phyloP scores from a whole-genome alignment of 2,113 vertebrate genomes.

The Bagarius yarrelli region DNA sequence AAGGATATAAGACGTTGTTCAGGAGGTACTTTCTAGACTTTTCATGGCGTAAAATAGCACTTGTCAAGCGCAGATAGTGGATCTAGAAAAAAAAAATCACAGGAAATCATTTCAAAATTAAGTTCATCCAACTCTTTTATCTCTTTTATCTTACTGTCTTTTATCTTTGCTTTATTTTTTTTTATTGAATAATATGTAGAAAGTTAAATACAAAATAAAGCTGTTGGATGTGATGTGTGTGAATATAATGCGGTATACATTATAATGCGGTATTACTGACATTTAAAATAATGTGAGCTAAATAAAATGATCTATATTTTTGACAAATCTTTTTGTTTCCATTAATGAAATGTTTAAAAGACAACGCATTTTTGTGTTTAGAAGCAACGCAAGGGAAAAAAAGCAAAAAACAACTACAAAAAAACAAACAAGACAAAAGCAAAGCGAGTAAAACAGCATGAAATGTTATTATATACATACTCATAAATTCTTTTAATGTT shows the following conservation, averaged over 20 bases:
- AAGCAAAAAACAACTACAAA: not conserved
- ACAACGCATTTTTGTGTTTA: not conserved
- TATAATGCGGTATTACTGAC: not conserved
- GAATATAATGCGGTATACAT: no score
- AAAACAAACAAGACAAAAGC: not conserved
- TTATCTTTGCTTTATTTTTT: no score
- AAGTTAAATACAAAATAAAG: not conserved
- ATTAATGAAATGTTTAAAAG: not conserved
- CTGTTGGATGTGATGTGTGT: no score
- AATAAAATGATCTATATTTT: no score
- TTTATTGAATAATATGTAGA: not conserved
- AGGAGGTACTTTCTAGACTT: conserved; percentile 95
- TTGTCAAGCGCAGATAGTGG: conserved; percentile 90
- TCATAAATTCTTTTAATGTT: not conserved
- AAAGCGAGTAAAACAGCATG: not conserved
- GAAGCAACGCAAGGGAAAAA: not conserved
- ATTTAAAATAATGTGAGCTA: no score
- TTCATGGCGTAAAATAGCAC: conserved; percentile 88
- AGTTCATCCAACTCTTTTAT: not conserved
- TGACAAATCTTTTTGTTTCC: not conserved
- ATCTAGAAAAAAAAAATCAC: conserved; percentile 72
- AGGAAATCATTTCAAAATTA: not conserved
- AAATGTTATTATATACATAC: not conserved
- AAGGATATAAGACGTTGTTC: conserved; percentile 95
- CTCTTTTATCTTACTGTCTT: no score